Evolutionary conservation across 2,113 vertebrate genomes (phyloP), one percentile per base, ranked within the genome.

Genomic region (Paedocypris sp.): DNA sequence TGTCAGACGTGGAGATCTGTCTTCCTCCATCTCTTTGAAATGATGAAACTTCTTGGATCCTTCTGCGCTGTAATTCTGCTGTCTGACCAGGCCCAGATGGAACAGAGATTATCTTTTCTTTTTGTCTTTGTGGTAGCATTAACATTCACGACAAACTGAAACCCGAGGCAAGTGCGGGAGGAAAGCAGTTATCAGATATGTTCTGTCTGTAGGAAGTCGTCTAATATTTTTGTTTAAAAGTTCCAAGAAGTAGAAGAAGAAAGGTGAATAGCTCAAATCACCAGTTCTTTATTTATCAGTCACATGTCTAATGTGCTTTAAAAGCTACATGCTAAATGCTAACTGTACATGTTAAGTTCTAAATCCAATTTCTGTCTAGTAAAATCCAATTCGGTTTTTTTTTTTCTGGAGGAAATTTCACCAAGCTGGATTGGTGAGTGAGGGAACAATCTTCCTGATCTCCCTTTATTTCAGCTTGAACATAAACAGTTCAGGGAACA

Each of bases 401-500:
- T n/a, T n/a, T n/a, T n/a, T n/a, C n/a, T n/a, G 31, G 29, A 38
- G 35, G 36, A 3, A 33, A 25, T 41, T 64, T 39, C 39, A 19
- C 16, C 23, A 9, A 31, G 26, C 41, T 29, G 20, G 23, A 71
- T 74, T 83, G 79, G 78, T 78, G 74, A 74, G 74, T 75, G 71
- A 71, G 69, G 63, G 19, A 0, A 38, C 67, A 75, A 65, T 64
- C 67, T 64, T 69, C 60, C 45, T 4, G 33, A 4, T 66, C 45
- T 41, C 2, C 11, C 70, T 71, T 77, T 78, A 79, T 83, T 79
- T 73, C 69, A 47, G 35, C 54, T 75, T 67, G 36, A 75, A 82
- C 61, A 67, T 74, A 78, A 80, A 81, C 76, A 81, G 49, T 61
- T 66, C 36, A 26, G 60, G 36, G 73, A 81, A 76, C 83, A 84